Percentiles rank a stretch among this genome's conserved stretches.
phyloP scores from a whole-genome alignment of 2,888 invertebrate species.

The Nemapogon koenigi region DNA sequence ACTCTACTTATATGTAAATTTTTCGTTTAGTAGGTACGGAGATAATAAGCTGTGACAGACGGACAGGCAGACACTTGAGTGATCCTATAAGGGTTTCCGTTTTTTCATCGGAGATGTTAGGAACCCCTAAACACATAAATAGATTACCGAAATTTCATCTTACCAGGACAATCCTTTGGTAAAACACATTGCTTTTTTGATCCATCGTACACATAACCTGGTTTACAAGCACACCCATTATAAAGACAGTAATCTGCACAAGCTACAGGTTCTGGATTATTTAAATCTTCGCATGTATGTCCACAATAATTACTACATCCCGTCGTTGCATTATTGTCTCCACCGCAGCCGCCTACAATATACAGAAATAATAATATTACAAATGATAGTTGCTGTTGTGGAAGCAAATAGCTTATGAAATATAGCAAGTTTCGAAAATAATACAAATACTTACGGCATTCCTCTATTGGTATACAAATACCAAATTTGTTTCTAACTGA shows the following conservation, averaged over 20 bases:
- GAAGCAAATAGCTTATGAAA: too few species aligned
- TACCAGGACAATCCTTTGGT: neutral
- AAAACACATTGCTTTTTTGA: neutral
- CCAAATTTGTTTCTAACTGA: conserved; percentile 7
- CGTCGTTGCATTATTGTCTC: neutral
- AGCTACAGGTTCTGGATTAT: neutral
- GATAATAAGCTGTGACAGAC: too few species aligned
- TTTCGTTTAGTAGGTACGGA: too few species aligned
- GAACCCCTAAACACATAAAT: too few species aligned
- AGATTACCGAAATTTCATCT: too few species aligned
- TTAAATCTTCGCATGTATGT: neutral
- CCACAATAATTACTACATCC: neutral
- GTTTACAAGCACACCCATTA: neutral
- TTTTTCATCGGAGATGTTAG: too few species aligned
- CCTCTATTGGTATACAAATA: conserved; percentile 9
- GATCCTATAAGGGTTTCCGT: too few species aligned
- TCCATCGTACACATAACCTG: neutral
- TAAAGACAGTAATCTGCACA: neutral
- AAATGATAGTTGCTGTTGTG: too few species aligned
- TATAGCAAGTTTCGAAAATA: neutral
- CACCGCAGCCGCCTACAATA: neutral
- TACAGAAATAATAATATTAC: neutral
- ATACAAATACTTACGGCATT: conserved; percentile 13
- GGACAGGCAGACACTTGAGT: too few species aligned
- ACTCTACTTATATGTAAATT: too few species aligned